A percentile compares a stretch with the other conserved stretches of the same genome.
These are phyloP conservation scores for Proisotoma minuta DNA, from an alignment of 2,888 invertebrate genomes.

Conservation along the genomic window DNA sequence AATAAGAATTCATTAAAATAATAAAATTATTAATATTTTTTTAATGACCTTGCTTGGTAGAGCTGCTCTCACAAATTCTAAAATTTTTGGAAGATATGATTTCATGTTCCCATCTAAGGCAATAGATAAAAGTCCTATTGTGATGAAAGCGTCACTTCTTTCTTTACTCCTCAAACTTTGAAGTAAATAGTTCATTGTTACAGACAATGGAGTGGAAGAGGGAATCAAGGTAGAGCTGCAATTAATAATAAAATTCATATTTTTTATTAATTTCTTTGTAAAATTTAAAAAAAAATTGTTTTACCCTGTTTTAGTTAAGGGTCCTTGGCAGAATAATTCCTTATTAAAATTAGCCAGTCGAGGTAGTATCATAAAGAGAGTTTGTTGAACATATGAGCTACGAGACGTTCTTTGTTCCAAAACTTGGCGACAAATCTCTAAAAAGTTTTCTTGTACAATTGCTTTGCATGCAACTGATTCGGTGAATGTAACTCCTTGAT, in stretches of 20 bases:
- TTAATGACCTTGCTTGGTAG: slow-evolving; percentile 60
- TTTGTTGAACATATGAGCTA: slow-evolving; percentile 77
- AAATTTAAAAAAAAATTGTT: neutral
- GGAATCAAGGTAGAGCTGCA: no score
- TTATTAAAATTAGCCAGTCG: slow-evolving; percentile 89
- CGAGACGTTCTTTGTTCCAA: slow-evolving; percentile 70
- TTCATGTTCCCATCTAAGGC: slow-evolving; percentile 79
- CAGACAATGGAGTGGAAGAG: slow-evolving; percentile 53
- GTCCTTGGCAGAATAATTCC: slow-evolving; percentile 50
- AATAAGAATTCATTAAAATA: neutral
- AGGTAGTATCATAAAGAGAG: slow-evolving; percentile 79
- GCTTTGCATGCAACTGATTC: slow-evolving; percentile 75
- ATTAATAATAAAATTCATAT: no score
- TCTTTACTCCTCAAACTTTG: slow-evolving; percentile 72
- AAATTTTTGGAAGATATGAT: slow-evolving; percentile 72
- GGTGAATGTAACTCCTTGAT: slow-evolving; percentile 37
- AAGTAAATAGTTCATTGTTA: slow-evolving; percentile 73
- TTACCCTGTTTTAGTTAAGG: slow-evolving; percentile 11
- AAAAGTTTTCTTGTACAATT: slow-evolving; percentile 76
- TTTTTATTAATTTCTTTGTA: no score
- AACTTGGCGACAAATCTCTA: slow-evolving; percentile 71
- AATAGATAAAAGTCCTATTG: slow-evolving; percentile 83
- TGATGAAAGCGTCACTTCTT: slow-evolving; percentile 78
- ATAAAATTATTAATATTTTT: neutral
- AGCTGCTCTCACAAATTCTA: slow-evolving; percentile 72